A percentile compares a stretch with the other conserved stretches of the same genome.
Evolutionary conservation across 2,797 vertebrate genomes (phyloP).

Genomic region (Pelochelys cantorii): DNA sequence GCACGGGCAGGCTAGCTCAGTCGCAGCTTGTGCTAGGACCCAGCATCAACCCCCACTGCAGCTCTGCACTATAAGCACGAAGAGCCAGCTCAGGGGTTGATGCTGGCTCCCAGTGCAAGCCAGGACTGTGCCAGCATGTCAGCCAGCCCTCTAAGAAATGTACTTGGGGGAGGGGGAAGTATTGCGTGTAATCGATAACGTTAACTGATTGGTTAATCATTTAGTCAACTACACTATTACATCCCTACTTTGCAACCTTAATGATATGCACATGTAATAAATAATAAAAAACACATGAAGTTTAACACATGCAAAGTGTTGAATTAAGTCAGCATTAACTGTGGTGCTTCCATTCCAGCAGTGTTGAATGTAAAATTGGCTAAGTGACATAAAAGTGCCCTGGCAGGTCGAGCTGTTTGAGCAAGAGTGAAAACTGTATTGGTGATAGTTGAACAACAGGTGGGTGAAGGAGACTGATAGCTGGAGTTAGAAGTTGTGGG

Average conservation of each 20-base stretch:
- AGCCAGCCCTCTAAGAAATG: no score
- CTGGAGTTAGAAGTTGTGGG: not conserved
- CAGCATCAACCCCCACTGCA: no score
- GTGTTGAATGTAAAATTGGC: not conserved
- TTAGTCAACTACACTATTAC: no score
- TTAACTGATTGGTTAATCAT: no score
- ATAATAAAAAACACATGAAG: not conserved
- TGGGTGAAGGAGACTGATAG: fast-evolving
- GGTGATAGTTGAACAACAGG: not conserved
- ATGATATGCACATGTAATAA: not conserved
- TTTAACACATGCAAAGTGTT: not conserved
- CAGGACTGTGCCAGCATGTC: no score
- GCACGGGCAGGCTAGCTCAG: no score
- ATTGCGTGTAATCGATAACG: no score
- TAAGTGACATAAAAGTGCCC: not conserved
- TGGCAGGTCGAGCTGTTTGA: not conserved
- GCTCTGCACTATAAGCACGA: no score
- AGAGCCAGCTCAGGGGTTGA: no score
- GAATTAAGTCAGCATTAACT: conserved; percentile 1
- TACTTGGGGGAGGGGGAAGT: no score
- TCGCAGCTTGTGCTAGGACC: no score
- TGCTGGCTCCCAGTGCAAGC: no score
- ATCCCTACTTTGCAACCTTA: not conserved
- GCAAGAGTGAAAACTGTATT: not conserved
- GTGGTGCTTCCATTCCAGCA: not conserved